Evolutionary conservation across 2,888 invertebrate species (phyloP).

Genomic region (Cistogaster globosa): DNA sequence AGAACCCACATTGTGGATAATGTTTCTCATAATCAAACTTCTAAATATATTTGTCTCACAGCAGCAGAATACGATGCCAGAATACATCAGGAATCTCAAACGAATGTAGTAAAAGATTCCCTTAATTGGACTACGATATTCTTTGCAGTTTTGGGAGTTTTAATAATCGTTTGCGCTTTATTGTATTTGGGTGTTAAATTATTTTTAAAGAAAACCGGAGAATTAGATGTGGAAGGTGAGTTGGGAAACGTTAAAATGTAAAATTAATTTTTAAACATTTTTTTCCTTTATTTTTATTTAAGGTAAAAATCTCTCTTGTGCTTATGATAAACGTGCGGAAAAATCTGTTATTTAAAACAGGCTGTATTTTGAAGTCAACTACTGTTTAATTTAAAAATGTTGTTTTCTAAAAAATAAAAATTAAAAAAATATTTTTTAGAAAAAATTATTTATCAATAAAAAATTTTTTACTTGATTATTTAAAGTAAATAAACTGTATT

Average conservation of each 20-base stretch:
- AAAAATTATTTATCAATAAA: too few species aligned
- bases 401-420: too few species aligned
- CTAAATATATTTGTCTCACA: conserved; percentile 24
- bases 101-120: background rate
- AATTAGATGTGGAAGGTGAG: conserved; percentile 67
- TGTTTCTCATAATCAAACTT: conserved; percentile 4
- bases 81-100: background rate
- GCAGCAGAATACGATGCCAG: conserved; percentile 8
- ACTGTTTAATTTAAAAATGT: background rate
- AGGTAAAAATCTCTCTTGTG: conserved; percentile 62
- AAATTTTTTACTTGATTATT: too few species aligned
- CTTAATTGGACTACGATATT: conserved; percentile 12
- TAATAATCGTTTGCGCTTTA: conserved; percentile 36
- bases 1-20: background rate
- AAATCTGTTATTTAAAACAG: conserved; percentile 33
- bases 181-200: conserved; percentile 43
- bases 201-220: conserved; percentile 5
- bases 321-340: conserved; percentile 50
- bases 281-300: background rate
- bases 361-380: background rate
- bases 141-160: conserved; percentile 54
- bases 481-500: too few species aligned
- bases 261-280: background rate
- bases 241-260: background rate
- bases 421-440: too few species aligned